These are phyloP conservation scores for Rotaria macrura DNA, from an alignment of 2,888 invertebrate species.

Conservation along the genomic window DNA sequence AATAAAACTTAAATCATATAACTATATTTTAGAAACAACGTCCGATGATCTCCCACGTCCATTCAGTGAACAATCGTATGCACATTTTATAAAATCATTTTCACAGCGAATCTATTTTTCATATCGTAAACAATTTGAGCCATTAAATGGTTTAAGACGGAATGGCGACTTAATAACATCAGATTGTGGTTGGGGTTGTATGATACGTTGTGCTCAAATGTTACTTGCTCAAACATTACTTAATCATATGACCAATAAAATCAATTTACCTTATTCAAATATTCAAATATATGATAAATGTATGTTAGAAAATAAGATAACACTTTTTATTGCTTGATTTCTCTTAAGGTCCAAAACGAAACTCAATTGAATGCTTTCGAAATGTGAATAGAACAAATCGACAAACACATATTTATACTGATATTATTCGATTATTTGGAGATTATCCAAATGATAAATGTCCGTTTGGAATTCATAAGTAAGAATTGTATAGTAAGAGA, in stretches of 20 bases:
- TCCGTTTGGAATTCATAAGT: constrained; percentile 31
- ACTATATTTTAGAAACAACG: not conserved
- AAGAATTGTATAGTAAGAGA: not conserved
- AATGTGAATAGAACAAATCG: not conserved
- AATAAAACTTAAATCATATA: no score
- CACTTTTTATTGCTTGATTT: not conserved
- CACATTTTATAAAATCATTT: not conserved
- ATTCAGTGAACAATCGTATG: not conserved
- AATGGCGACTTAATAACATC: constrained; percentile 54
- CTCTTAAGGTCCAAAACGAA: not conserved
- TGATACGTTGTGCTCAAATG: constrained; percentile 80
- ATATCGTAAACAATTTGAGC: constrained; percentile 32
- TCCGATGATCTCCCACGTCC: not conserved
- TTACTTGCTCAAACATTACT: constrained; percentile 74
- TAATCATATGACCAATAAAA: constrained; percentile 53
- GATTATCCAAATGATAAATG: constrained; percentile 30
- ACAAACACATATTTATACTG: constrained; percentile 7
- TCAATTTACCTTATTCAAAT: not conserved
- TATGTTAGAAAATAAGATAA: constrained; percentile 48
- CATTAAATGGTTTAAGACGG: constrained; percentile 21
- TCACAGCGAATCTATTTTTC: constrained; percentile 30
- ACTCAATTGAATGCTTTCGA: not conserved
- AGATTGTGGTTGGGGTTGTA: constrained; percentile 89
- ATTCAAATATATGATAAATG: constrained; percentile 54
- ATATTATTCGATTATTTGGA: constrained; percentile 26